phyloP scores from a whole-genome alignment of 2,797 vertebrate species.

The Carapus acus region DNA sequence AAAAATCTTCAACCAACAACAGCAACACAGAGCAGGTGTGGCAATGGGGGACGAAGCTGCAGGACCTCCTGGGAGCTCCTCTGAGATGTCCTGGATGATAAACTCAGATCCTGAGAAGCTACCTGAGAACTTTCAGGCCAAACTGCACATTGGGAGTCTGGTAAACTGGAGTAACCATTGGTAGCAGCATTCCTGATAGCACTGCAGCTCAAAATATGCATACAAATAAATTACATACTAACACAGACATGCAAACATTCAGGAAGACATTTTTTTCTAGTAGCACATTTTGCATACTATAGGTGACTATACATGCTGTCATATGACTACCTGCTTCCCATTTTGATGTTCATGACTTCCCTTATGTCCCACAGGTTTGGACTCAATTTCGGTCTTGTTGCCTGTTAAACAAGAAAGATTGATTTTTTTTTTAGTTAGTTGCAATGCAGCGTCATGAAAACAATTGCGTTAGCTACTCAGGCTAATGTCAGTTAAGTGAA shows the following conservation, averaged over 20 bases:
- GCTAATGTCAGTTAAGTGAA: neutral
- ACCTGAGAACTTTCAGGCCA: slow-evolving; percentile 80
- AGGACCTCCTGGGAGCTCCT: slow-evolving; percentile 85
- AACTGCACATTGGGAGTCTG: slow-evolving; percentile 88
- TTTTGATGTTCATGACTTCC: slow-evolving; percentile 65
- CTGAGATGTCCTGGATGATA: slow-evolving; percentile 70
- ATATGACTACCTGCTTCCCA: slow-evolving; percentile 57
- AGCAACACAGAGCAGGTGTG: too few species aligned
- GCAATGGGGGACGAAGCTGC: neutral
- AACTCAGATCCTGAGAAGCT: slow-evolving; percentile 73
- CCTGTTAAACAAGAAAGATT: slow-evolving; percentile 27
- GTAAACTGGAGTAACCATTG: slow-evolving; percentile 69
- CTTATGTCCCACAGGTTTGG: slow-evolving; percentile 67
- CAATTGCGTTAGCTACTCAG: neutral
- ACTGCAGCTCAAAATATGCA: slow-evolving; percentile 24
- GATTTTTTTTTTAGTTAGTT: too few species aligned
- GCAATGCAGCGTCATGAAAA: too few species aligned
- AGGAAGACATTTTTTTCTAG: neutral
- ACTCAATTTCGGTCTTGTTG: slow-evolving; percentile 59
- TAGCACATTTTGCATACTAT: too few species aligned
- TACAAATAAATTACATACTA: slow-evolving; percentile 9
- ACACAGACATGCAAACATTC: neutral
- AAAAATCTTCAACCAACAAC: neutral
- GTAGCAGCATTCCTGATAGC: slow-evolving; percentile 43
- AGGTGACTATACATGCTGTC: neutral